Base-by-base conservation (phyloP, 2,113 vertebrate species). In the Fregetta grallaria region DNA sequence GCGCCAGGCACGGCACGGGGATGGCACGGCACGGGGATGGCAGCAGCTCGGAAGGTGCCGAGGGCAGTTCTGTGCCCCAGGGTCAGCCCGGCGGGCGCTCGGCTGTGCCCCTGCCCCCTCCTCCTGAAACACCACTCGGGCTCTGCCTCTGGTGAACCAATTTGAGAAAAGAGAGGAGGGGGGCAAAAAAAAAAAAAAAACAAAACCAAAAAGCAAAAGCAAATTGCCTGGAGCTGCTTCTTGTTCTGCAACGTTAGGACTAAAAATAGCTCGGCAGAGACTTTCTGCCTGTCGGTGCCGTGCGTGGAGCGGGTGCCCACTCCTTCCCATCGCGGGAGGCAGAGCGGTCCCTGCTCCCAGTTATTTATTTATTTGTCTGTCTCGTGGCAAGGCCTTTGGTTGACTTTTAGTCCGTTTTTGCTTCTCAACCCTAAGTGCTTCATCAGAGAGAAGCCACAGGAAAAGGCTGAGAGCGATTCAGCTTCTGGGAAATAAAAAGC, bases 211-310 rank as follows among this genome's bases (percentile, higher is more conserved):
- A 38, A 38, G 38, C 38, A 38, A 38, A 38, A 38, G 71, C 55
- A 55, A 77, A 96, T 90, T 9, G 94, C 96, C 96, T 75, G 86
- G 94, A 94, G 96, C 94, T 75, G 87, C 93, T 96, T 68, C 88
- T 89, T 94, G 71, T 91, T 95, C 91, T 92, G 93, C 94, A 63
- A 34, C 1, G 5, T 9, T 49, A 6, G 71, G 34, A 26, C 88
- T 97, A 90, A 97, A 95, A 97, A 95, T 94, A 96, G 91, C 94
- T 19, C 3, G 44, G 90, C 53, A 40, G 95, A 95, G 93, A 13
- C 50, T 91, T 75, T 81, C 45, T 92, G 85, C 80, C 92, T 12
- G 2, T 38, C 67, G 92, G 86, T 53, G 63, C 79, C 3, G 4
- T 0, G 59, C 20, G 2, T 1, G 47, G 71, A 36, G 90, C 95